phyloP scores from a whole-genome alignment of 2,797 vertebrate species.

The Buceros bicornis region DNA sequence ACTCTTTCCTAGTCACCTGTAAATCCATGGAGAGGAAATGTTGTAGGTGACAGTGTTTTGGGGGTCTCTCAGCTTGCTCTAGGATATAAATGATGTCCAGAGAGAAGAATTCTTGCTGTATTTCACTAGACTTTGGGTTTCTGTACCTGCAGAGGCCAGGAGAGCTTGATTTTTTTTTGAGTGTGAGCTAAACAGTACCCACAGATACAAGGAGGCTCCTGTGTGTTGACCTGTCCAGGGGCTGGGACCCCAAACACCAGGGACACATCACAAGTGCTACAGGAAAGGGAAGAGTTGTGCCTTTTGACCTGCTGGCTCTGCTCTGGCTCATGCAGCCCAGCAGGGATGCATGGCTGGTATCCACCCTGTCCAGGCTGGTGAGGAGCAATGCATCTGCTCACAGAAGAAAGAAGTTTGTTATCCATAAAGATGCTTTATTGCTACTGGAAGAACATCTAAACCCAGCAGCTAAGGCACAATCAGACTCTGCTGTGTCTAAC shows the following conservation, averaged over 20 bases:
- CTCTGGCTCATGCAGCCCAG: not conserved
- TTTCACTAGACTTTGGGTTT: not conserved
- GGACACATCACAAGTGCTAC: not conserved
- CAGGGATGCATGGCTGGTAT: not conserved
- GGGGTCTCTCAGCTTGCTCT: not conserved
- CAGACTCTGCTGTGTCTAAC: not conserved
- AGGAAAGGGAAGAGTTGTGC: accelerated
- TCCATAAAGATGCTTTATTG: not conserved
- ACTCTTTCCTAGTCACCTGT: slow-evolving; percentile 13
- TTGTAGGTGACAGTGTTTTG: not conserved
- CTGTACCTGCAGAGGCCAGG: not conserved
- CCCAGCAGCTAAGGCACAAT: not conserved
- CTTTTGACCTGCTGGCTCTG: not conserved
- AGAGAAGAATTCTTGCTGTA: not conserved
- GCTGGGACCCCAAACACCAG: not conserved
- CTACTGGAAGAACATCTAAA: not conserved
- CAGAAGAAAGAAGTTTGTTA: not conserved
- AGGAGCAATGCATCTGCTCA: not conserved
- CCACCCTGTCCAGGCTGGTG: not conserved
- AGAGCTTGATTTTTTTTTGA: not conserved
- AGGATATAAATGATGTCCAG: not conserved
- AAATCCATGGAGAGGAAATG: not conserved
- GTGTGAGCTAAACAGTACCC: not conserved
- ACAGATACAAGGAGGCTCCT: not conserved
- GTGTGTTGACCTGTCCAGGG: accelerated